These are phyloP conservation scores for Rhynchomys soricoides DNA, from an alignment of 2,113 vertebrate genomes.

Conservation along the genomic window DNA sequence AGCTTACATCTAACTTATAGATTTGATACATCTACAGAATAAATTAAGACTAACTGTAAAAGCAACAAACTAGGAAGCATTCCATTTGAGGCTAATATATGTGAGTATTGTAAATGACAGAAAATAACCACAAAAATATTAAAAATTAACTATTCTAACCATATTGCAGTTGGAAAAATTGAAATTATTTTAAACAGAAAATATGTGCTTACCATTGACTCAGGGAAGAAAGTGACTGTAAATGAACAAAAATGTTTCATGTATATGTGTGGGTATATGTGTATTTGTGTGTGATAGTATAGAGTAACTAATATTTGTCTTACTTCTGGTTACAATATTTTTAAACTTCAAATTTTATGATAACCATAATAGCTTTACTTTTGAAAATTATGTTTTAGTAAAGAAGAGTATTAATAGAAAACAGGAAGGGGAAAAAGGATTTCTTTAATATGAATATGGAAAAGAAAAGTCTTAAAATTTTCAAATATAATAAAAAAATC, in stretches of 20 bases:
- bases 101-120: not conserved
- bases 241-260: not conserved
- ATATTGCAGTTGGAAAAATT: not conserved
- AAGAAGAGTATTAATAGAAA: not conserved
- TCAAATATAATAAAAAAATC: not conserved
- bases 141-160: not conserved
- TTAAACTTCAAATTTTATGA: not conserved
- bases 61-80: not conserved
- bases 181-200: not conserved
- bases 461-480: not conserved
- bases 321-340: not conserved
- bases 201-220: not conserved
- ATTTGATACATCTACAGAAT: not conserved
- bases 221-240: not conserved
- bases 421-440: rapidly evolving
- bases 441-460: not conserved
- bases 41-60: not conserved
- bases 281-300: not conserved
- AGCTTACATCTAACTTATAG: not conserved
- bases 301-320: not conserved
- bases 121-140: not conserved
- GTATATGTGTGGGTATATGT: not conserved
- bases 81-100: not conserved
- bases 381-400: not conserved
- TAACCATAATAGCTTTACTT: not conserved